These are phyloP conservation scores for Scomber japonicus DNA, from an alignment of 2,113 vertebrate genomes.

Conservation along the genomic window DNA sequence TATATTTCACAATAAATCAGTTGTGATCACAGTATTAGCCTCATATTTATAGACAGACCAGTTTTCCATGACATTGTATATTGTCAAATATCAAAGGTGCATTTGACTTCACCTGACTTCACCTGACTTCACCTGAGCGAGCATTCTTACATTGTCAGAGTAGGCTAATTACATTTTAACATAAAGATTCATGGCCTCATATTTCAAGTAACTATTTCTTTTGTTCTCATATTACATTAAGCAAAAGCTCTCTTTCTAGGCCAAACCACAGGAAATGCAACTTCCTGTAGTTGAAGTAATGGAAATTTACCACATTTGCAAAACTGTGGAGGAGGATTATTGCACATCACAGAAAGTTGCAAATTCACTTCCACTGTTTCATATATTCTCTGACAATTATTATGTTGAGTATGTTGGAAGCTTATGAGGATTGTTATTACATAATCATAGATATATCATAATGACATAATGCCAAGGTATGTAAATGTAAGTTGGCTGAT, in stretches of 20 bases:
- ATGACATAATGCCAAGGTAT: too few species aligned
- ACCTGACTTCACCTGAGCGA: background rate
- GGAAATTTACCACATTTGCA: too few species aligned
- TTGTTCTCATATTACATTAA: background rate
- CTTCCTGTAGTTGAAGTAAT: constrained; percentile 8
- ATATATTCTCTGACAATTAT: background rate
- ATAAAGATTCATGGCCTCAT: background rate
- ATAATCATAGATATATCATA: too few species aligned
- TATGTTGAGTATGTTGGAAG: background rate
- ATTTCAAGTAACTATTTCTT: background rate
- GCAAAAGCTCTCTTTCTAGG: background rate
- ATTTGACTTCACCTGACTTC: background rate
- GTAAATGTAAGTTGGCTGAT: too few species aligned
- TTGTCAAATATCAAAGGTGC: background rate
- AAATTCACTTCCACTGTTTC: background rate
- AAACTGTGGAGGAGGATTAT: background rate
- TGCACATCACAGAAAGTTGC: background rate
- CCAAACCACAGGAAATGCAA: constrained; percentile 18
- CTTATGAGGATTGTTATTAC: background rate
- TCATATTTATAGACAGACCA: background rate
- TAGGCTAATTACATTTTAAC: background rate
- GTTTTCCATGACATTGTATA: background rate
- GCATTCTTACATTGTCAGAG: background rate
- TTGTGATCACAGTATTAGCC: background rate
- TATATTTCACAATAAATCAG: background rate